These are phyloP conservation scores for Megaceryle maxima DNA, from an alignment of 2,113 vertebrate species.

Conservation along the genomic window DNA sequence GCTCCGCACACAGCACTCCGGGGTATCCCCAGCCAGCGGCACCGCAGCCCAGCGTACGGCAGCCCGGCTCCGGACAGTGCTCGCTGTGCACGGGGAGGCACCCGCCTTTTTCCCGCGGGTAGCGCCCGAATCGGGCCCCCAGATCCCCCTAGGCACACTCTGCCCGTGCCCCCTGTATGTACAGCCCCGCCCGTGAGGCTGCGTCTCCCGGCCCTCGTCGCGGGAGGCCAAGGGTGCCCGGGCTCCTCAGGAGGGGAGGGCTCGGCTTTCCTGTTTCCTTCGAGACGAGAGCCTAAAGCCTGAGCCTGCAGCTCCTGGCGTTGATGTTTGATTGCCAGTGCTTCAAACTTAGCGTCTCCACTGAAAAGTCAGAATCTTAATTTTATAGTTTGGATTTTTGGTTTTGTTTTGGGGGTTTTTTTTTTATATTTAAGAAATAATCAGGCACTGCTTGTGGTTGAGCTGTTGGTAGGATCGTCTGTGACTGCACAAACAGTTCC, in stretches of 20 bases:
- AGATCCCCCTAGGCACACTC: neutral
- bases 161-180: neutral
- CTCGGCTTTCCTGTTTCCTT: neutral
- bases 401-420: accelerated
- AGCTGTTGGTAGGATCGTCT: neutral
- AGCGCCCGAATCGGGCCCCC: neutral
- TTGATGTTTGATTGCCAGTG: neutral
- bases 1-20: accelerated
- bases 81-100: neutral
- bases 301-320: neutral
- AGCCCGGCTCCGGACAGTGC: neutral
- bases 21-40: neutral
- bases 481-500: neutral
- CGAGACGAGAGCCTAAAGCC: neutral
- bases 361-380: neutral
- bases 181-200: neutral
- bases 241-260: neutral
- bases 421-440: neutral
- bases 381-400: neutral
- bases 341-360: neutral
- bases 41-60: neutral
- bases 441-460: neutral
- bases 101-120: too few relatives aligned
- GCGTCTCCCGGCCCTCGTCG: too few relatives aligned
- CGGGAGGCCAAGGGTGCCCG: neutral